Percentiles rank a stretch among this genome's conserved stretches.
These are phyloP conservation scores for Mesorhabditis sp. DNA, from an alignment of 2,888 invertebrate species.

Conservation along the genomic window DNA sequence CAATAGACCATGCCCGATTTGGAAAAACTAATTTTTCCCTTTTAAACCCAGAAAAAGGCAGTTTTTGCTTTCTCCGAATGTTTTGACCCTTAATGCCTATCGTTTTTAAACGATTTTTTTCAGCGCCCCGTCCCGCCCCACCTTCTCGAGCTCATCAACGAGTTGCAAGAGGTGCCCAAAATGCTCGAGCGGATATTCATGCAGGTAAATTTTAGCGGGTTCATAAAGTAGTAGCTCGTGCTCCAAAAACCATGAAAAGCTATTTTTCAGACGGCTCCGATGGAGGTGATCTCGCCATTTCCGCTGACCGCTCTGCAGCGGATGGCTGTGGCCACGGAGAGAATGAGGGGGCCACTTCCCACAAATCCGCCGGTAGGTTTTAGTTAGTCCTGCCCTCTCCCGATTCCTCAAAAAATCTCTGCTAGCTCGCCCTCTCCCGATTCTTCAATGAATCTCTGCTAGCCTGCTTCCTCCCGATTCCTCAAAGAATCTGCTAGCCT, in stretches of 20 bases:
- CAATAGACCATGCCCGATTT: no score
- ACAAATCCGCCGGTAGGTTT: not conserved
- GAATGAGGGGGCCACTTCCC: not conserved
- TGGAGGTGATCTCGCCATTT: not conserved
- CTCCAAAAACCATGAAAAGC: no score
- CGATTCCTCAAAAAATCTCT: not conserved
- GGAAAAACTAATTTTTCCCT: no score
- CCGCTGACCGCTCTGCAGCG: not conserved
- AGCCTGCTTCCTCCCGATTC: not conserved
- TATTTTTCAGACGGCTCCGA: not conserved
- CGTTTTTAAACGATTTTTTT: no score
- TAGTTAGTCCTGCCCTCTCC: not conserved
- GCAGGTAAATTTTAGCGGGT: not conserved
- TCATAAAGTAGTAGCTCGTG: no score
- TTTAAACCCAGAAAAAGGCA: no score
- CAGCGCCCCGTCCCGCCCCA: not conserved
- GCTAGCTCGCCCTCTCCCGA: not conserved
- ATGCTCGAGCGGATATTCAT: not conserved
- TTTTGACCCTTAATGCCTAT: no score
- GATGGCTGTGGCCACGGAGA: slow-evolving; percentile 3
- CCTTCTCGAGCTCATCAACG: not conserved
- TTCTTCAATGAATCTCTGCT: not conserved
- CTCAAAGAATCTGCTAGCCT: not conserved
- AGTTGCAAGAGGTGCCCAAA: not conserved
- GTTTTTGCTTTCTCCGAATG: no score